Conservation (phyloP, 2,113 vertebrate species). For the Nothocercus julius region DNA sequence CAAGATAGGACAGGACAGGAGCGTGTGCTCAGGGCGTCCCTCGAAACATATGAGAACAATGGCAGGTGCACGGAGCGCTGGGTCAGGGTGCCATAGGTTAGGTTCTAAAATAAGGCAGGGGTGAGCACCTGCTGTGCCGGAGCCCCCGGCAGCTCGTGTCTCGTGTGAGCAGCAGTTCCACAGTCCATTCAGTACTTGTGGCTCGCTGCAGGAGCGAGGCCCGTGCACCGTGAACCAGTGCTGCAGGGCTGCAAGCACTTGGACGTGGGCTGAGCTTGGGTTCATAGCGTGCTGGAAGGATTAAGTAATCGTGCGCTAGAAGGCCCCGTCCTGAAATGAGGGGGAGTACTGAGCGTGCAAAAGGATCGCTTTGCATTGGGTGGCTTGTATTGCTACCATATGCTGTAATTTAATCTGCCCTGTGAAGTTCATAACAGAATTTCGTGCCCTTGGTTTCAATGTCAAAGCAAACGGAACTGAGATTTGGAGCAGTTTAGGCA, state of each 20-base stretch:
- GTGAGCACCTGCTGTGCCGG: neutral
- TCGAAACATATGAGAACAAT: fast-evolving
- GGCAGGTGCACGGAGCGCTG: neutral
- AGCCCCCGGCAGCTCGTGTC: neutral
- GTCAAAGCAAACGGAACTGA: neutral
- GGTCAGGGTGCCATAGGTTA: neutral
- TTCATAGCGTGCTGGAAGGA: neutral
- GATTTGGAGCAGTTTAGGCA: neutral
- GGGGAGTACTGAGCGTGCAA: neutral
- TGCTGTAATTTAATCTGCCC: slow-evolving; percentile 4
- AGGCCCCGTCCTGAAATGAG: neutral
- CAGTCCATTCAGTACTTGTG: neutral
- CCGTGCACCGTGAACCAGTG: neutral
- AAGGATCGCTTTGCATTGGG: neutral
- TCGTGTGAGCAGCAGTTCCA: neutral
- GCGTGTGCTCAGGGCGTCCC: neutral
- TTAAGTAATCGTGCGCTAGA: neutral
- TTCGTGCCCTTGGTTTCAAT: neutral
- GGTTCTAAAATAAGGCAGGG: neutral
- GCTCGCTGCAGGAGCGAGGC: neutral
- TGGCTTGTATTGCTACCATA: neutral
- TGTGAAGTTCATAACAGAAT: neutral
- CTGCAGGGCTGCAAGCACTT: neutral
- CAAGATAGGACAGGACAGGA: neutral
- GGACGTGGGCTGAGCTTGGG: neutral